Evolutionary conservation across 2,113 vertebrate species (phyloP).

Genomic region (Dipodomys stephensi): DNA sequence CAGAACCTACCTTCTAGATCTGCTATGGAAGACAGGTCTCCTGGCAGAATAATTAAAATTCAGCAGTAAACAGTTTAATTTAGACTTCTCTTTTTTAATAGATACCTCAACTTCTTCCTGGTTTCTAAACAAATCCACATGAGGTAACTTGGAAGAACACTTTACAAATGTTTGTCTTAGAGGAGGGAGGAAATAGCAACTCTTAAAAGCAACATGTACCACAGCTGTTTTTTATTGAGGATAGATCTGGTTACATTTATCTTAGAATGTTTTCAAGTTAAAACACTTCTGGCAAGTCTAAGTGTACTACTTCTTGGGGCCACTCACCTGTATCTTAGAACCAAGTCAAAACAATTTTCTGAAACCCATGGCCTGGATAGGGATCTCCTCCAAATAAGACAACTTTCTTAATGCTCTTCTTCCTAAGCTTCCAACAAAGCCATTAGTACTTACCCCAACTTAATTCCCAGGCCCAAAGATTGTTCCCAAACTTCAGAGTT

Average conservation of each 20-base stretch:
- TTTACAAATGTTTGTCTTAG: neutral
- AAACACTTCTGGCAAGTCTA: neutral
- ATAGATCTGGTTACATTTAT: neutral
- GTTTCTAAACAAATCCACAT: constrained; percentile 23
- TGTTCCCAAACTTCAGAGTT: neutral
- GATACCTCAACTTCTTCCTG: neutral
- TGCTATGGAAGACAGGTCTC: neutral
- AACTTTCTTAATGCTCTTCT: neutral
- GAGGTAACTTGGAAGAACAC: neutral
- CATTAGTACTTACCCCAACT: neutral
- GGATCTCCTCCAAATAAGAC: neutral
- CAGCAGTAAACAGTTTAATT: constrained; percentile 26
- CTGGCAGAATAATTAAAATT: neutral
- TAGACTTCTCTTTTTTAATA: neutral
- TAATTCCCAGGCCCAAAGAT: neutral
- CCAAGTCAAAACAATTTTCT: neutral
- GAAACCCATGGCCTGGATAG: neutral
- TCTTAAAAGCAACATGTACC: neutral
- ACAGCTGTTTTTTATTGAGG: neutral
- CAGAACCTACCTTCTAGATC: neutral
- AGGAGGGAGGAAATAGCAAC: neutral
- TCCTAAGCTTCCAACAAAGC: neutral
- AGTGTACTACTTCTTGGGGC: neutral
- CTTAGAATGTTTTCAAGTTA: constrained; percentile 4
- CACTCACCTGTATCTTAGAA: constrained; percentile 11